Evolutionary conservation across 2,113 vertebrate genomes (phyloP).

Genomic region (Blennius ocellaris): DNA sequence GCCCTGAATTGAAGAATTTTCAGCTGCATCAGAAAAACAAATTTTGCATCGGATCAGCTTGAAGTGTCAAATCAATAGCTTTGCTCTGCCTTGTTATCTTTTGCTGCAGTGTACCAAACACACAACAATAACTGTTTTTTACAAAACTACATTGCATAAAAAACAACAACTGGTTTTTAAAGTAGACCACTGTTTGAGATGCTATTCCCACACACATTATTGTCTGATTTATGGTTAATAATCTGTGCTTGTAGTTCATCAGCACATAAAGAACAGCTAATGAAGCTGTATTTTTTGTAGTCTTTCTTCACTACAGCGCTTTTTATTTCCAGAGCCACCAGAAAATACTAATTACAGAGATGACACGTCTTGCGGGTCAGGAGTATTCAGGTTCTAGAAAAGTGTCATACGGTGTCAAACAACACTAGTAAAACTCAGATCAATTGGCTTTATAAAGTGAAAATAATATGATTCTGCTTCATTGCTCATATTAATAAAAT

Average conservation of each 20-base stretch:
- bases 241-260: not conserved
- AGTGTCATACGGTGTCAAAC: not conserved
- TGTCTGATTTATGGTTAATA: conserved; percentile 3
- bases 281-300: not conserved
- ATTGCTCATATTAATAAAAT: conserved; percentile 31
- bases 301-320: not conserved
- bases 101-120: too few species aligned
- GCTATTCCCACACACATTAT: not conserved
- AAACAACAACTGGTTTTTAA: not conserved
- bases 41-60: too few species aligned
- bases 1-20: too few species aligned
- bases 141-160: too few species aligned
- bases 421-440: not conserved
- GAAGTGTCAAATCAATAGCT: too few species aligned
- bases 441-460: conserved; percentile 8
- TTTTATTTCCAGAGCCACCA: not conserved
- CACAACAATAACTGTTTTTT: not conserved
- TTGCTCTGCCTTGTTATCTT: too few species aligned
- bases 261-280: not conserved
- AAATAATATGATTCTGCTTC: conserved; percentile 19
- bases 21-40: too few species aligned
- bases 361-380: not conserved
- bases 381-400: not conserved
- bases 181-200: not conserved
- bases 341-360: not conserved